Percentiles rank a stretch among this genome's conserved stretches.
Evolutionary conservation across 2,888 invertebrate genomes (phyloP).

Genomic region (Bimastos eiseni): DNA sequence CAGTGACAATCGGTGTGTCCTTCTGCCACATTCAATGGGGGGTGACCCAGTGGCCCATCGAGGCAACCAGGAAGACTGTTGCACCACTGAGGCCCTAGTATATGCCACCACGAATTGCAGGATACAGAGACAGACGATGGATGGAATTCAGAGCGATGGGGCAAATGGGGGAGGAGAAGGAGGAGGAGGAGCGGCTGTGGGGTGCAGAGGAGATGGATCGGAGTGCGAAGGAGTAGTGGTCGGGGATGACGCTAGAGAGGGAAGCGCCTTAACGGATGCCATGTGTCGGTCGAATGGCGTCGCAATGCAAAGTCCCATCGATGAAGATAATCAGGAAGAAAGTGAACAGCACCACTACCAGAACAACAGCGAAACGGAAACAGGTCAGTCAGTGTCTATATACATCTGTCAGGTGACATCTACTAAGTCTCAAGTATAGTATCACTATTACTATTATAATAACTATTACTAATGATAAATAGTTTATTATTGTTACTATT

Average conservation of each 20-base stretch:
- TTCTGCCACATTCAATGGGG: background rate
- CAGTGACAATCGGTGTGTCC: background rate
- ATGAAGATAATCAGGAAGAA: background rate
- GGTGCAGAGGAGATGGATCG: background rate
- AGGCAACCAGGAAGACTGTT: too few species aligned
- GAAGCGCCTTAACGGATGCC: background rate
- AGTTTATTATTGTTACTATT: too few species aligned
- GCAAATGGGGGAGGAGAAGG: background rate
- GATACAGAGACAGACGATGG: background rate
- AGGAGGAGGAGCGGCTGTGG: background rate
- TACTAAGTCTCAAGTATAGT: too few species aligned
- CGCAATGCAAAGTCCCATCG: background rate
- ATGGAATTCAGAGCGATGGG: background rate
- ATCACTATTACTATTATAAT: too few species aligned
- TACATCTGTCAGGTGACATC: too few species aligned
- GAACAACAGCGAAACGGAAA: slow-evolving; percentile 15
- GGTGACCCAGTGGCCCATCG: background rate
- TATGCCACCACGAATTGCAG: background rate
- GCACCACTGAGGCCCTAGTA: too few species aligned
- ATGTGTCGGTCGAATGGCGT: background rate
- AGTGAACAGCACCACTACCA: background rate
- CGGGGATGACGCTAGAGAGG: background rate
- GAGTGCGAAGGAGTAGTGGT: background rate
- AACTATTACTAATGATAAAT: too few species aligned
- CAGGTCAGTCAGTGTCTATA: background rate